A percentile compares a stretch with the other conserved stretches of the same genome.
phyloP scores from a whole-genome alignment of 2,113 vertebrate genomes.

The Megaleporinus macrocephalus region DNA sequence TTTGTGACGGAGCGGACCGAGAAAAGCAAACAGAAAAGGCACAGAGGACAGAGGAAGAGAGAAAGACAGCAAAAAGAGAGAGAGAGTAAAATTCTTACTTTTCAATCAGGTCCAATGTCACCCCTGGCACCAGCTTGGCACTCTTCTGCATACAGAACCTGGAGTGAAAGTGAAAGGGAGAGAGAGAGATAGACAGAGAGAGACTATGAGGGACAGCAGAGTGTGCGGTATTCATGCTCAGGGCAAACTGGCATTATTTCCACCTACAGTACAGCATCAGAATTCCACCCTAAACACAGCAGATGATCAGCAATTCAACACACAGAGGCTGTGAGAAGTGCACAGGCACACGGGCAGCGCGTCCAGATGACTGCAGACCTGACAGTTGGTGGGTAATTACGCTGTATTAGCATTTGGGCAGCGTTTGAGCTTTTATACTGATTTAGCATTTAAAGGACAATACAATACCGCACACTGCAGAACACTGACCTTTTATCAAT shows the following conservation, averaged over 20 bases:
- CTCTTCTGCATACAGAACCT: slow-evolving; percentile 99
- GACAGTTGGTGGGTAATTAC: slow-evolving; percentile 2
- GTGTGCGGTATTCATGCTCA: background rate
- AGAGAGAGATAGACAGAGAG: background rate
- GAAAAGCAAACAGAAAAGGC: background rate
- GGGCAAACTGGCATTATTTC: slow-evolving; percentile 9
- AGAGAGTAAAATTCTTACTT: slow-evolving; percentile 83
- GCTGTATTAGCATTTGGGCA: background rate
- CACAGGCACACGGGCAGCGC: no score
- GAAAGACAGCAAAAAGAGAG: background rate
- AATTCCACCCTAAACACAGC: background rate
- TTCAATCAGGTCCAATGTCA: slow-evolving; percentile 97
- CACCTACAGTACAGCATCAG: background rate
- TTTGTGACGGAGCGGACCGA: slow-evolving; percentile 8
- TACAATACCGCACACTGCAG: no score
- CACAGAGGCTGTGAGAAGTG: no score
- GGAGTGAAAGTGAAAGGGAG: slow-evolving; percentile 25
- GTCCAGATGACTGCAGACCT: background rate
- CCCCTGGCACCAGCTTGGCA: slow-evolving; percentile 94
- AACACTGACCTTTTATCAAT: no score
- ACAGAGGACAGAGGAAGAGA: background rate
- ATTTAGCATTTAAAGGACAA: no score
- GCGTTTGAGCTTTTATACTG: background rate
- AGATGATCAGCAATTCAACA: background rate
- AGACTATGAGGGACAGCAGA: no score